Evolutionary conservation across 2,888 invertebrate species (phyloP).

Genomic region (Zygogramma bicolorata): DNA sequence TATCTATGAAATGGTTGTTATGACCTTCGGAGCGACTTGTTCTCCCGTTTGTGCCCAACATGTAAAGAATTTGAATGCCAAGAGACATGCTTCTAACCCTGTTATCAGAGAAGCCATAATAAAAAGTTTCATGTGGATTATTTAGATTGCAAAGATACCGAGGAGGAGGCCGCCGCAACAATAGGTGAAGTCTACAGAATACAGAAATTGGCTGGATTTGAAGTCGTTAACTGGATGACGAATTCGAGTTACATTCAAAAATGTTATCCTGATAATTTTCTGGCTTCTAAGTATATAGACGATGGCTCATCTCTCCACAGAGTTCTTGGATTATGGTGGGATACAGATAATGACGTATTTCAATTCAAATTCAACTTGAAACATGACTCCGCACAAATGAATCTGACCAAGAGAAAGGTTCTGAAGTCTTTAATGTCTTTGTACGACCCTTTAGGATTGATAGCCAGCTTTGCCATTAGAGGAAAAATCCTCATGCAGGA

Average conservation of each 20-base stretch:
- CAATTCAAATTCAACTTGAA: not conserved
- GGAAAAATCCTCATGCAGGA: slow-evolving; percentile 4
- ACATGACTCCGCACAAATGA: too few relatives aligned
- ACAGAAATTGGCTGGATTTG: slow-evolving; percentile 24
- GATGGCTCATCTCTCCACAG: not conserved
- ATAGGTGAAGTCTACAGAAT: not conserved
- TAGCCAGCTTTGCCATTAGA: not conserved
- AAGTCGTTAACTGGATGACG: not conserved
- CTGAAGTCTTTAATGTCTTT: not conserved
- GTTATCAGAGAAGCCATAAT: too few relatives aligned
- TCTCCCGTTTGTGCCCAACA: not conserved
- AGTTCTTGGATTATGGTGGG: not conserved
- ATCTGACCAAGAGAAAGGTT: slow-evolving; percentile 1
- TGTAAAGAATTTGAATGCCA: not conserved
- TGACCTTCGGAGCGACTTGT: not conserved
- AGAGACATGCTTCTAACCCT: not conserved
- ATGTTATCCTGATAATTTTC: too few relatives aligned
- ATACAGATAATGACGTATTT: not conserved
- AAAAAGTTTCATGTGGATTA: not conserved
- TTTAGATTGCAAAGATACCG: not conserved
- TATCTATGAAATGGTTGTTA: not conserved
- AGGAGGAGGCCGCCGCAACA: not conserved
- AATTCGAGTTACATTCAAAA: slow-evolving; percentile 6
- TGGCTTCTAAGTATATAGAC: not conserved
- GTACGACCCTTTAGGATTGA: not conserved